These are phyloP conservation scores for Caenorhabditis auriculariae DNA, from an alignment of 2,888 invertebrate species.

Conservation along the genomic window DNA sequence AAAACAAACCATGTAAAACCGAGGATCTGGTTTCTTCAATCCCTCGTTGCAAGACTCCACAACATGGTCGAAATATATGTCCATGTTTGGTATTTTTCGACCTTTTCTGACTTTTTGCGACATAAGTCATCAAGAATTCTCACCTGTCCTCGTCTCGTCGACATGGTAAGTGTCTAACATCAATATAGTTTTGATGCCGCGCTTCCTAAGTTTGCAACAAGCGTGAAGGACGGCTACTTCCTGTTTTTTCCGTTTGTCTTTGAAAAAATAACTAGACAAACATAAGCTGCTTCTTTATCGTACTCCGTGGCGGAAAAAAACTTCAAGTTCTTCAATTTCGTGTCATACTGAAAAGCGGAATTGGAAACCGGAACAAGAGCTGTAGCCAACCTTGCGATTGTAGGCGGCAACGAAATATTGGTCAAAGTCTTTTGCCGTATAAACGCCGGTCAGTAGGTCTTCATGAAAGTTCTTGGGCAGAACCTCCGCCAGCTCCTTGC, in stretches of 20 bases:
- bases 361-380: too few species aligned
- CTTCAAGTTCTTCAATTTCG: conserved; percentile 14
- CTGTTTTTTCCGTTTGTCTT: conserved; percentile 5
- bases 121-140: too few species aligned
- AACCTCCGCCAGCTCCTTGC: conserved; percentile 20
- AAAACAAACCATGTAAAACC: conserved; percentile 8
- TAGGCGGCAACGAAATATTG: conserved; percentile 18
- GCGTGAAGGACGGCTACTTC: conserved; percentile 29
- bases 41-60: conserved; percentile 31
- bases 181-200: conserved; percentile 21
- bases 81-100: conserved; percentile 29
- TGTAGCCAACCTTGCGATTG: conserved; percentile 12
- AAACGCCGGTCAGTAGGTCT: conserved; percentile 23
- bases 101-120: too few species aligned
- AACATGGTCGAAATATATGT: conserved; percentile 23
- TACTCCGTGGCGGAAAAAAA: conserved; percentile 32
- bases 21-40: conserved; percentile 27
- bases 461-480: conserved; percentile 29
- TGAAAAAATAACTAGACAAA: conserved; percentile 2
- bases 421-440: conserved; percentile 31
- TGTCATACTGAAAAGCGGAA: conserved; percentile 15
- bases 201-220: conserved; percentile 20
- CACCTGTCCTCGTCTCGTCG: conserved; percentile 16
- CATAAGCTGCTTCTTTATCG: conserved; percentile 29
- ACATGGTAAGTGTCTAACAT: conserved; percentile 32